A percentile compares a stretch with the other conserved stretches of the same genome.
phyloP scores from a whole-genome alignment of 2,888 invertebrate genomes.

The Eilema depressum region DNA sequence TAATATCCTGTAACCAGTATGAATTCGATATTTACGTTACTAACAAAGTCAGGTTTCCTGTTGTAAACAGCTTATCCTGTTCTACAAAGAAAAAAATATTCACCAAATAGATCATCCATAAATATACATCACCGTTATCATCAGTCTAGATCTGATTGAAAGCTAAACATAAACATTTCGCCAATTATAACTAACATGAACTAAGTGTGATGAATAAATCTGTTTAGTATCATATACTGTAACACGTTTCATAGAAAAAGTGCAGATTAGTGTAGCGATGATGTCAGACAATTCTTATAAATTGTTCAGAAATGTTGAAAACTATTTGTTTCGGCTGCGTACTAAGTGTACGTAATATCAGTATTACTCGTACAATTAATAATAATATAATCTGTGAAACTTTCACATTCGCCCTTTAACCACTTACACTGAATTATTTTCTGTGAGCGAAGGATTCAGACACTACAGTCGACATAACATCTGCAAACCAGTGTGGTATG shows the following conservation, averaged over 20 bases:
- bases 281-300: constrained; percentile 45
- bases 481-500: too few relatives aligned
- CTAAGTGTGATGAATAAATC: constrained; percentile 51
- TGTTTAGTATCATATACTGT: constrained; percentile 58
- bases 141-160: constrained; percentile 54
- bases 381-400: neutral
- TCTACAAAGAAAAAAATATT: constrained; percentile 11
- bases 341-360: neutral
- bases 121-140: constrained; percentile 32
- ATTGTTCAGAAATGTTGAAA: constrained; percentile 9
- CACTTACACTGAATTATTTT: neutral
- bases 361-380: neutral
- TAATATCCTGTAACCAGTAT: neutral
- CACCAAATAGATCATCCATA: constrained; percentile 22
- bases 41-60: neutral
- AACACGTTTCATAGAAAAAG: constrained; percentile 26
- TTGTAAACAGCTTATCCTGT: constrained; percentile 11
- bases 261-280: constrained; percentile 21
- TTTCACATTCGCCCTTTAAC: neutral
- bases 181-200: constrained; percentile 61
- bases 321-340: constrained; percentile 13
- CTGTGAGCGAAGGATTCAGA: too few relatives aligned
- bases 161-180: constrained; percentile 58
- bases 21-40: neutral
- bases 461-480: too few relatives aligned